Evolutionary conservation across 2,797 vertebrate genomes (phyloP).

Genomic region (Sebastes goodei): DNA sequence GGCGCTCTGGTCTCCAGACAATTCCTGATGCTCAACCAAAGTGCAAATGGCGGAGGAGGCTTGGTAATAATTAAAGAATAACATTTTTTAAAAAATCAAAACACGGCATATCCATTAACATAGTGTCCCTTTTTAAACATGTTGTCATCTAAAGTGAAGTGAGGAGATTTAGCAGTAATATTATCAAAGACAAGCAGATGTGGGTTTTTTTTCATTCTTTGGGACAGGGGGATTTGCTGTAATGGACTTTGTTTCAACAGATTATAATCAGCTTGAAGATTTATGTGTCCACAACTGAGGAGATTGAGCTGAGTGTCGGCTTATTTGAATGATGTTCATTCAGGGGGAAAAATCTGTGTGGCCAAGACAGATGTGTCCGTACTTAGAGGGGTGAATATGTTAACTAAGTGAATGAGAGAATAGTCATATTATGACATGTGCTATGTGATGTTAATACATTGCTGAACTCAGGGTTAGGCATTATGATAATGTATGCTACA

Average conservation of each 20-base stretch:
- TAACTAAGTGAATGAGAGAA: neutral
- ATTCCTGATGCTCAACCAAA: conserved; percentile 75
- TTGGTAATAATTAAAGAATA: conserved; percentile 72
- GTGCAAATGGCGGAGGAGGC: conserved; percentile 76
- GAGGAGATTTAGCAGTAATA: conserved; percentile 9
- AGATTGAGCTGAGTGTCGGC: neutral
- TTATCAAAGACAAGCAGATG: conserved; percentile 15
- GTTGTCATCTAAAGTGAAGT: conserved; percentile 55
- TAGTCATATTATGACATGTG: neutral
- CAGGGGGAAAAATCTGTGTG: neutral
- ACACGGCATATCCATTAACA: conserved; percentile 68
- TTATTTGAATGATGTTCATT: conserved; percentile 15
- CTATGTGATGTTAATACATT: neutral
- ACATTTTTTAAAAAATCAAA: neutral
- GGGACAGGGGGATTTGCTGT: neutral
- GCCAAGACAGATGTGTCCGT: neutral
- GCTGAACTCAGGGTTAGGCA: neutral
- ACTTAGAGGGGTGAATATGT: neutral
- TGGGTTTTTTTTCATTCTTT: neutral
- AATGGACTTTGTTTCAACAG: conserved; percentile 19
- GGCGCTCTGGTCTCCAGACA: conserved; percentile 75
- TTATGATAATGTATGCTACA: neutral
- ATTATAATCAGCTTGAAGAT: conserved; percentile 38
- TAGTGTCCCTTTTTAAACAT: conserved; percentile 39
- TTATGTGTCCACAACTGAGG: neutral